phyloP scores from a whole-genome alignment of 2,113 vertebrate genomes.

The Kryptolebias marmoratus region DNA sequence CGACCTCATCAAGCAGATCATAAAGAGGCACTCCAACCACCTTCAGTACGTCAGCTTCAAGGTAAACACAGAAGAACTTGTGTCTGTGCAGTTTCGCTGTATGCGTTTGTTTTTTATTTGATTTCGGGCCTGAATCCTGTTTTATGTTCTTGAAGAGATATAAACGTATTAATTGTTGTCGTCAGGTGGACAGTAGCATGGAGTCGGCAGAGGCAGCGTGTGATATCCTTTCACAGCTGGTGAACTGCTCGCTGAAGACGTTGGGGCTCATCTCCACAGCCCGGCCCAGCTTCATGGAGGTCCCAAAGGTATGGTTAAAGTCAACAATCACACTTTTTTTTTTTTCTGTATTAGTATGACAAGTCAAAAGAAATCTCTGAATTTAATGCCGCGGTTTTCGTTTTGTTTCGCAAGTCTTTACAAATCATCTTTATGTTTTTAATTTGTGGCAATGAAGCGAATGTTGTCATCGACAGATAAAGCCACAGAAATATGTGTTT shows the following conservation, averaged over 20 bases:
- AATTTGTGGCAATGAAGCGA: neutral
- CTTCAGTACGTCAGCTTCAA: constrained; percentile 98
- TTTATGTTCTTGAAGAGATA: neutral
- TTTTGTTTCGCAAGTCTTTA: too few relatives aligned
- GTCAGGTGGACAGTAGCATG: constrained; percentile 96
- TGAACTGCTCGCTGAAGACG: constrained; percentile 95
- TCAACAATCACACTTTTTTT: neutral
- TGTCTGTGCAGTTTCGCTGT: neutral
- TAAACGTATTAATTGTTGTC: constrained; percentile 34
- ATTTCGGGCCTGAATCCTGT: neutral
- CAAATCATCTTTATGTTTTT: neutral
- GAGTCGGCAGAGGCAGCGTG: constrained; percentile 96
- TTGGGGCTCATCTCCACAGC: constrained; percentile 96
- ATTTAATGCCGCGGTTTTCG: neutral
- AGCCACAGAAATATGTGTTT: constrained; percentile 9
- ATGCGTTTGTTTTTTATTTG: neutral
- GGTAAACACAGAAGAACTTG: constrained; percentile 71
- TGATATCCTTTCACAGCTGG: constrained; percentile 94
- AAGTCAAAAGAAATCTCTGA: neutral
- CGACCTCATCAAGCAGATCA: constrained; percentile 97
- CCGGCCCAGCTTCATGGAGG: constrained; percentile 97
- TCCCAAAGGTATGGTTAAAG: constrained; percentile 89
- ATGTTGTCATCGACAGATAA: neutral
- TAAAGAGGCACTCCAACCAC: constrained; percentile 95
- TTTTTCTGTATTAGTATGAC: neutral